phyloP scores from a whole-genome alignment of 2,797 vertebrate genomes.

The Melanotaenia trifasciata region DNA sequence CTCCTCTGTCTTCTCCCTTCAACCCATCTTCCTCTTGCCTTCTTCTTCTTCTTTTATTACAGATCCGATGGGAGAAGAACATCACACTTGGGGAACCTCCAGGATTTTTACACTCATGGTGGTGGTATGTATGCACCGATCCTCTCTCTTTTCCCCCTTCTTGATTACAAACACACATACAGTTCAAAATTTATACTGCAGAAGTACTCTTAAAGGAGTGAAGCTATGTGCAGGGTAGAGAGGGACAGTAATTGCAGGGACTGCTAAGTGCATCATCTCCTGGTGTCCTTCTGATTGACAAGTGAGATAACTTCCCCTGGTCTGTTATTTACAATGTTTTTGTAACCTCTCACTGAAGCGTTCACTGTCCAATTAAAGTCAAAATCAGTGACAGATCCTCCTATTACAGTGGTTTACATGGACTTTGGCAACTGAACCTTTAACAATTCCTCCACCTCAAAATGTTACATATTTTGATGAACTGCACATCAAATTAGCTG shows the following conservation, averaged over 20 bases:
- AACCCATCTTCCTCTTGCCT: conserved; percentile 4
- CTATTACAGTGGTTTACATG: conserved; percentile 11
- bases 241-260: conserved; percentile 74
- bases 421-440: conserved; percentile 1
- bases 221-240: conserved; percentile 62
- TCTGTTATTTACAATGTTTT: conserved; percentile 46
- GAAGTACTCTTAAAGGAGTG: conserved; percentile 54
- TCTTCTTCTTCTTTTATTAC: conserved; percentile 29
- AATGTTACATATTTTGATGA: neutral
- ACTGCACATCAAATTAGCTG: neutral
- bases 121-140: conserved; percentile 87
- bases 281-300: conserved; percentile 62
- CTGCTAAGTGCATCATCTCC: conserved; percentile 68
- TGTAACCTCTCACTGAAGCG: conserved; percentile 23
- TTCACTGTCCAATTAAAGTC: conserved; percentile 39
- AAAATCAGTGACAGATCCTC: conserved; percentile 16
- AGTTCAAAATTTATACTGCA: conserved; percentile 40
- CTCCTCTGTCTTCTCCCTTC: conserved; percentile 47
- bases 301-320: conserved; percentile 45
- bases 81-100: conserved; percentile 93
- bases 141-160: conserved; percentile 4
- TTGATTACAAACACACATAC: conserved; percentile 38
- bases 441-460: neutral
- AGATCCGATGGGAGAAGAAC: conserved; percentile 98
- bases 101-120: conserved; percentile 96